phyloP scores from a whole-genome alignment of 2,113 vertebrate species.

The Phalacrocorax brasilianus region DNA sequence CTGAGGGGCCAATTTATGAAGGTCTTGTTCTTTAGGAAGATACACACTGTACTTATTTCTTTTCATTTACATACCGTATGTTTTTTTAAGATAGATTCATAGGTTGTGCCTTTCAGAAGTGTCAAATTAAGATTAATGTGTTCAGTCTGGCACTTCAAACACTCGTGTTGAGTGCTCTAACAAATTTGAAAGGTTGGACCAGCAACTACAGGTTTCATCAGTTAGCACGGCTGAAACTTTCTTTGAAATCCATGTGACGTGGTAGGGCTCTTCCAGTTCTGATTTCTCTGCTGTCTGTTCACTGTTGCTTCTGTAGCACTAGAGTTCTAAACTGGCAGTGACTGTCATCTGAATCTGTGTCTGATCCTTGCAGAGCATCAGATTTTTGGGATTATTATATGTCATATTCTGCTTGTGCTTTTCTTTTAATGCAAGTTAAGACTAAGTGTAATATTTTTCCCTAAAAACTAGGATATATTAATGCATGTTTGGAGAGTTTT shows the following conservation, averaged over 20 bases:
- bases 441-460: conserved; percentile 73
- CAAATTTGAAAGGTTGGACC: conserved; percentile 61
- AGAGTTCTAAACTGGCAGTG: conserved; percentile 64
- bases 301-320: conserved; percentile 66
- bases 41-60: conserved; percentile 19
- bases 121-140: conserved; percentile 69
- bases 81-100: conserved; percentile 67
- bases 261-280: conserved; percentile 28
- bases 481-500: conserved; percentile 78
- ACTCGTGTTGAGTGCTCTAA: conserved; percentile 67
- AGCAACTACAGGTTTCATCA: conserved; percentile 58
- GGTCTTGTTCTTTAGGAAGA: conserved; percentile 80
- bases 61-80: conserved; percentile 42
- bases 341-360: conserved; percentile 59
- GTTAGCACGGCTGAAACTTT: conserved; percentile 68
- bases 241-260: conserved; percentile 58
- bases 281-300: conserved; percentile 46
- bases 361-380: conserved; percentile 44
- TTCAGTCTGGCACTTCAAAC: conserved; percentile 73
- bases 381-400: conserved; percentile 61
- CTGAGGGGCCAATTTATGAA: conserved; percentile 94
- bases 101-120: conserved; percentile 82
- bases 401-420: conserved; percentile 71
- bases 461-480: conserved; percentile 74
- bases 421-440: conserved; percentile 65